Evolutionary conservation across 2,888 invertebrate genomes (phyloP), one percentile per base, ranked within the genome.

Genomic region (Agrotis segetum): DNA sequence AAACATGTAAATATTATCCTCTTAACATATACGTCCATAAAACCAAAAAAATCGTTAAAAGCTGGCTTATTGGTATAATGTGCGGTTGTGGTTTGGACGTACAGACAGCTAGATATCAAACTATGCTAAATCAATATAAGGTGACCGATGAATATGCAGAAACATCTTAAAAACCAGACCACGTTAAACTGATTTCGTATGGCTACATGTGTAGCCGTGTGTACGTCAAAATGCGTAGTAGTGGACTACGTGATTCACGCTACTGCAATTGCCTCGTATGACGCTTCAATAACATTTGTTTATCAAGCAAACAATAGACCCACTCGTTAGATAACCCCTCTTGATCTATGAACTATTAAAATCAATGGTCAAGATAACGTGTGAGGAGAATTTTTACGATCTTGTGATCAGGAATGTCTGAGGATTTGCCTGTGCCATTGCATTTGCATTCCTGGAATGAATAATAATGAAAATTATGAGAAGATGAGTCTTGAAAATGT

Each of bases 221-320:
- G 7, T 52, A 49, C 34, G n/a, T 65, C 21, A 29, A 34, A 58
- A 29, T n/a, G 16, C 64, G 29, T 16, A 72, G 34, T 58, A 46
- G 49, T 64, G 44, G 24, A 17, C 4, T 6, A 71, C 71, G 17
- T 58, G 58, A 72, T 46, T 72, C 65, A 72, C 65, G 46, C 34
- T 9, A 47, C 17, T 40, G 11, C 73, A 74, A 74, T 74, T 74
- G 60, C 24, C 55, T 13, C 46, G 34, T 13, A 67, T 56, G 55
- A 55, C 44, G 34, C 29, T 61, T 67, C 74, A 56, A 56, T 74
- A 34, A 67, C 14, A 34, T 61, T 73, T 56, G 49, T 74, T 60
- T 67, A 46, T 67, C 44, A 29, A 44, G 14, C 7, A 19, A 44
- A 34, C 74, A 73, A 67, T 56, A 7, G 19, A 34, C 21, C 49